Evolutionary conservation across 2,888 invertebrate species (phyloP).

Genomic region (Altica lythri): DNA sequence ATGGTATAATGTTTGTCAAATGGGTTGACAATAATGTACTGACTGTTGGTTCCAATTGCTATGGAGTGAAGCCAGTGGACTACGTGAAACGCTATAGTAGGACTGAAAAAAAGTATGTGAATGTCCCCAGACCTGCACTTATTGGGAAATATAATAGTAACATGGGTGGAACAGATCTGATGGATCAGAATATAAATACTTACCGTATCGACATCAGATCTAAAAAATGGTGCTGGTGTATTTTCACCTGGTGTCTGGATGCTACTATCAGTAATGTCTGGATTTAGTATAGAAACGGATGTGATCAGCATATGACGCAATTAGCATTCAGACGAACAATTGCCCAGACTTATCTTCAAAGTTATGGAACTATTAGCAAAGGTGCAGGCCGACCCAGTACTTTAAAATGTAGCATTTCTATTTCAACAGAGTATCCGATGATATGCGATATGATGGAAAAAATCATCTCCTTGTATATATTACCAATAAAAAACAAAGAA

Average conservation of each 20-base stretch:
- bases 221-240: constrained; percentile 25
- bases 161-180: too few species aligned
- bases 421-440: constrained; percentile 1
- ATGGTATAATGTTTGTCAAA: too few species aligned
- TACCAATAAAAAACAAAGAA: not conserved
- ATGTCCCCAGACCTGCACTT: too few species aligned
- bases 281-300: not conserved
- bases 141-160: too few species aligned
- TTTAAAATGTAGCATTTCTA: constrained; percentile 8
- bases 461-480: not conserved
- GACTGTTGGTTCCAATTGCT: too few species aligned
- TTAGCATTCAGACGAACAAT: constrained; percentile 26
- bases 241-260: constrained; percentile 27
- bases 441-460: not conserved
- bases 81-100: too few species aligned
- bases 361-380: constrained; percentile 24
- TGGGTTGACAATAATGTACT: too few species aligned
- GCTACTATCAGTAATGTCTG: constrained; percentile 26
- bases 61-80: too few species aligned
- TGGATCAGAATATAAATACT: too few species aligned
- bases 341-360: constrained; percentile 24
- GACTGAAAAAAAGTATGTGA: too few species aligned
- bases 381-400: constrained; percentile 16
- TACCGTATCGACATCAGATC: not conserved
- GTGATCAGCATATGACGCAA: constrained; percentile 10